These are phyloP conservation scores for Numenius phaeopus DNA, from an alignment of 2,797 vertebrate species.

Conservation along the genomic window DNA sequence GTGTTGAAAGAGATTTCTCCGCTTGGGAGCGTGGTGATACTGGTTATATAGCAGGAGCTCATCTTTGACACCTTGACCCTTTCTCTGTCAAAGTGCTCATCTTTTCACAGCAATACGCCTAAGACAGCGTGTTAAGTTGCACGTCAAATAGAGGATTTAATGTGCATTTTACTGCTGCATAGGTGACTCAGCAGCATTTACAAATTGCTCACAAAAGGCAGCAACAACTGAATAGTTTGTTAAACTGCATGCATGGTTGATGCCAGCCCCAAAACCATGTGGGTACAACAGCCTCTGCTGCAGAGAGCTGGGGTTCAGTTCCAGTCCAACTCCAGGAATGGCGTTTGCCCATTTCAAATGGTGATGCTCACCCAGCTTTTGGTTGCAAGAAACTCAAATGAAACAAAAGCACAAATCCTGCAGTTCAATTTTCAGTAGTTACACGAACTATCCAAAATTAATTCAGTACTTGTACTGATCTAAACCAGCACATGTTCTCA, in stretches of 20 bases:
- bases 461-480: neutral
- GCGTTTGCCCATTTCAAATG: neutral
- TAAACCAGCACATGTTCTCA: neutral
- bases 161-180: neutral
- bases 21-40: fast-evolving
- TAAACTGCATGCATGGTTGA: neutral
- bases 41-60: neutral
- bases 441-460: neutral
- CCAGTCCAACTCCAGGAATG: neutral
- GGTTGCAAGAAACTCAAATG: neutral
- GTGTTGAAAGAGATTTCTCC: neutral
- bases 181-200: neutral
- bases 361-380: neutral
- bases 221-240: neutral
- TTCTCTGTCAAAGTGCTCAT: neutral
- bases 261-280: neutral
- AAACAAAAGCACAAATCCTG: neutral
- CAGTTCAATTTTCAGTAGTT: neutral
- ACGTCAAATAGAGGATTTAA: neutral
- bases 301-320: neutral
- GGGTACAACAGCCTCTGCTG: neutral
- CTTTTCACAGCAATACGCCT: neutral
- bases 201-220: neutral
- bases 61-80: neutral
- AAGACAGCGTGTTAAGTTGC: neutral